These are phyloP conservation scores for Muntiacus muntjak DNA, from an alignment of 2,113 vertebrate species.

Conservation along the genomic window DNA sequence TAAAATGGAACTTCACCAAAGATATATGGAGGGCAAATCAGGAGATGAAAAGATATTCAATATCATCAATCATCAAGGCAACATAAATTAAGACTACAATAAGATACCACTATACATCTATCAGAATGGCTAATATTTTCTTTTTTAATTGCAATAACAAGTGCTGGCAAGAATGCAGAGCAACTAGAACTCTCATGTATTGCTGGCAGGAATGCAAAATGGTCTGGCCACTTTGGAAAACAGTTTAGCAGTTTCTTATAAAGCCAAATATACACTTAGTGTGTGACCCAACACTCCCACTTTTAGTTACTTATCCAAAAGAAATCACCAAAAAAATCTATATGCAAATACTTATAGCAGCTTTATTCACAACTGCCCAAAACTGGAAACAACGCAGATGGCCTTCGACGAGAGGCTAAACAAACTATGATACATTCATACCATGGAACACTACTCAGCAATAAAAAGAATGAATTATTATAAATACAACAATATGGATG, in stretches of 20 bases:
- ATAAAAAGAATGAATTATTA: not conserved
- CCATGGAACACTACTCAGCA: not conserved
- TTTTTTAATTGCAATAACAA: not conserved
- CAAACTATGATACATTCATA: not conserved
- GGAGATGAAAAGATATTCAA: not conserved
- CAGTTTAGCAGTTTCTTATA: not conserved
- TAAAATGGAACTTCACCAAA: not conserved
- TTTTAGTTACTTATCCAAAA: not conserved
- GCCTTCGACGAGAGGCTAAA: not conserved
- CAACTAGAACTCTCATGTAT: not conserved
- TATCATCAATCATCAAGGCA: not conserved
- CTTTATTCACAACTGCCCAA: not conserved
- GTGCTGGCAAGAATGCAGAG: not conserved
- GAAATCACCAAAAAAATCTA: slow-evolving; percentile 2
- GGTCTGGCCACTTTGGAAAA: not conserved
- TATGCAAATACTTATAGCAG: not conserved
- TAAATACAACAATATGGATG: not conserved
- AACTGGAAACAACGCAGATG: not conserved
- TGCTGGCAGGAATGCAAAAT: not conserved
- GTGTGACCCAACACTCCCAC: not conserved
- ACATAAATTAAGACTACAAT: not conserved
- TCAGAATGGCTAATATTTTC: not conserved
- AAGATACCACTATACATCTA: not conserved
- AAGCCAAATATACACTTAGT: not conserved
- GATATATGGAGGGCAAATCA: not conserved